A percentile compares a stretch with the other conserved stretches of the same genome.
Evolutionary conservation across 2,888 invertebrate genomes (phyloP).

Genomic region (Ceratothoa steindachneri): DNA sequence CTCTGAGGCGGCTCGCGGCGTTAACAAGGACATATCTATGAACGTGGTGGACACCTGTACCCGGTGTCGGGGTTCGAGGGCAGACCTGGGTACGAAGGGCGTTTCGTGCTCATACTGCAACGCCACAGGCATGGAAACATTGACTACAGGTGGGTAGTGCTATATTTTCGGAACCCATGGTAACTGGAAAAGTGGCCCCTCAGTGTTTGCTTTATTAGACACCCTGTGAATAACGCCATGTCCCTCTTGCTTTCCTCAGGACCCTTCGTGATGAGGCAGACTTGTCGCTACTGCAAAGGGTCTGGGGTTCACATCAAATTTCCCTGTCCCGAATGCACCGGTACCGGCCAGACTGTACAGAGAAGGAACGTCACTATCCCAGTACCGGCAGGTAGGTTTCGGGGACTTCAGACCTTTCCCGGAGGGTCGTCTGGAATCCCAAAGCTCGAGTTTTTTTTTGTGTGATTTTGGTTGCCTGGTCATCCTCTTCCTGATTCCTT

Average conservation of each 20-base stretch:
- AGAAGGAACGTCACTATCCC: constrained; percentile 83
- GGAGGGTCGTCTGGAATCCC: no score
- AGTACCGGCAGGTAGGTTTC: constrained; percentile 76
- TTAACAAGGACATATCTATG: constrained; percentile 85
- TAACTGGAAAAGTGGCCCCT: neutral
- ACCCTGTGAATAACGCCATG: neutral
- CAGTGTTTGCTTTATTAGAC: neutral
- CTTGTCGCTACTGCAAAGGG: constrained; percentile 87
- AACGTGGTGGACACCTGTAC: constrained; percentile 90
- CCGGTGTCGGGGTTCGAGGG: constrained; percentile 77
- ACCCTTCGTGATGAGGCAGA: constrained; percentile 94
- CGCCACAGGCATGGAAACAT: constrained; percentile 88
- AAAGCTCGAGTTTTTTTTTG: no score
- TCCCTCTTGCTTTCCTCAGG: constrained; percentile 58
- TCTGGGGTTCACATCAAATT: constrained; percentile 78
- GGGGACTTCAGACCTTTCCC: no score
- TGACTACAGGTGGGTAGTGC: constrained; percentile 64
- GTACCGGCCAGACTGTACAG: constrained; percentile 85
- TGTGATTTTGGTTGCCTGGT: no score
- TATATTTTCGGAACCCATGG: neutral
- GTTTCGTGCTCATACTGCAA: constrained; percentile 79
- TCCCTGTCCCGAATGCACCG: constrained; percentile 88
- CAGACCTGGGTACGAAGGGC: constrained; percentile 87
- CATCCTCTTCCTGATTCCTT: no score
- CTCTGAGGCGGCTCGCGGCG: constrained; percentile 83